Evolutionary conservation across 2,797 vertebrate genomes (phyloP).

Genomic region (Mormyrus proboscirostris): DNA sequence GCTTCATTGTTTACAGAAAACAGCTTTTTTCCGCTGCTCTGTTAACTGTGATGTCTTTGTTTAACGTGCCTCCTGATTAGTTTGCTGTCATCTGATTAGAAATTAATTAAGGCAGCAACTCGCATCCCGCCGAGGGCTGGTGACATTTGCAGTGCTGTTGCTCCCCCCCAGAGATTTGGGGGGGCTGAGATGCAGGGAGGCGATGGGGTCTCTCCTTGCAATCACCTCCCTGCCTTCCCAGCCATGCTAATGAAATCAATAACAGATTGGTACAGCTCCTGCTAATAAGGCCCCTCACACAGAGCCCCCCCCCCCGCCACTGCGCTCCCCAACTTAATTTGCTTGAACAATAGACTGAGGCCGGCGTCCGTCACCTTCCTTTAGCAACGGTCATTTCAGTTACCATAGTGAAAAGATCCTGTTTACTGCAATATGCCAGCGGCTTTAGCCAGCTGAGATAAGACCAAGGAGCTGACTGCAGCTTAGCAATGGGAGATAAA

Average conservation of each 20-base stretch:
- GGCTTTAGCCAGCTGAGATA: background rate
- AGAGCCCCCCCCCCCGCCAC: background rate
- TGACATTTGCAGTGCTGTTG: slow-evolving; percentile 66
- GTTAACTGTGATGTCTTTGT: slow-evolving; percentile 64
- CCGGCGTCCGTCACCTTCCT: background rate
- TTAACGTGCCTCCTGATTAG: slow-evolving; percentile 81
- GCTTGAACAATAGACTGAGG: slow-evolving; percentile 14
- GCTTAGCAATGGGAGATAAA: background rate
- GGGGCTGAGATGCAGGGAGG: slow-evolving; percentile 4
- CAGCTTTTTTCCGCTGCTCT: slow-evolving; percentile 35
- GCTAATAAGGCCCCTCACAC: slow-evolving; percentile 14
- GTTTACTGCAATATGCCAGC: background rate
- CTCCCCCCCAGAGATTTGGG: slow-evolving; percentile 34
- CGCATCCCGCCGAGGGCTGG: slow-evolving; percentile 76
- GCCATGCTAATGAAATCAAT: slow-evolving; percentile 26
- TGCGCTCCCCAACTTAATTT: background rate
- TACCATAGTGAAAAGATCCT: slow-evolving; percentile 12
- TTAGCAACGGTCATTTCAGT: slow-evolving; percentile 7
- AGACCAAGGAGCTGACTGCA: background rate
- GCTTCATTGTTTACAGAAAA: slow-evolving; percentile 21
- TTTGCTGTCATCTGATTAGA: slow-evolving; percentile 83
- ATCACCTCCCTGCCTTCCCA: slow-evolving; percentile 56
- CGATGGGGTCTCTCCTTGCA: slow-evolving; percentile 65
- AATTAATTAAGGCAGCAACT: slow-evolving; percentile 91
- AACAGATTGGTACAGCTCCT: background rate